Evolutionary conservation across 2,888 invertebrate genomes (phyloP).

Genomic region (Ditula angustiorana): DNA sequence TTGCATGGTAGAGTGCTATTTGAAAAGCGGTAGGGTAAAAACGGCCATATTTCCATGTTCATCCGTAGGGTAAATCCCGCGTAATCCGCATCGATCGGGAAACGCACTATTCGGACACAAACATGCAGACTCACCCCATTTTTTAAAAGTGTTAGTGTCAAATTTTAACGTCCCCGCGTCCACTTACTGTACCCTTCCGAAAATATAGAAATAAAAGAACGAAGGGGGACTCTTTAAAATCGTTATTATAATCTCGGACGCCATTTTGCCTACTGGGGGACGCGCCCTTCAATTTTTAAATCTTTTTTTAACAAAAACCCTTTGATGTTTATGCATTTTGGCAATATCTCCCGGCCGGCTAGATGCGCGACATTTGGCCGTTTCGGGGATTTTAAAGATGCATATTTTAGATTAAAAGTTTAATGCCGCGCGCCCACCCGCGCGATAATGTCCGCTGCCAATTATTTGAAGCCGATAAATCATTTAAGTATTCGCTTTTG

Average conservation of each 20-base stretch:
- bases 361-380: constrained; percentile 79
- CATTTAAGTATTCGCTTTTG: constrained; percentile 57
- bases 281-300: constrained; percentile 84
- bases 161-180: constrained; percentile 77
- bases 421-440: constrained; percentile 62
- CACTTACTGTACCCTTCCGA: constrained; percentile 79
- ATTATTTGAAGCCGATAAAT: constrained; percentile 61
- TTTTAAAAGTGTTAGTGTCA: constrained; percentile 75
- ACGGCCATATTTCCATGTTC: constrained; percentile 17
- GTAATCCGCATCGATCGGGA: constrained; percentile 35
- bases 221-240: constrained; percentile 81
- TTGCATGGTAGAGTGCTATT: neutral
- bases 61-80: constrained; percentile 13
- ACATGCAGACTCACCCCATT: constrained; percentile 72
- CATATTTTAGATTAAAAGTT: constrained; percentile 81
- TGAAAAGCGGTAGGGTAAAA: constrained; percentile 11
- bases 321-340: constrained; percentile 83
- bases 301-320: constrained; percentile 80
- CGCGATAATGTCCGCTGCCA: constrained; percentile 48
- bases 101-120: constrained; percentile 48
- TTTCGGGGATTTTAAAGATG: constrained; percentile 78
- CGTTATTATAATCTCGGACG: constrained; percentile 85
- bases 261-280: constrained; percentile 79
- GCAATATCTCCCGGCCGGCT: constrained; percentile 79
- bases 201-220: constrained; percentile 62